These are phyloP conservation scores for Vanacampus margaritifer DNA, from an alignment of 2,113 vertebrate species.

Conservation along the genomic window DNA sequence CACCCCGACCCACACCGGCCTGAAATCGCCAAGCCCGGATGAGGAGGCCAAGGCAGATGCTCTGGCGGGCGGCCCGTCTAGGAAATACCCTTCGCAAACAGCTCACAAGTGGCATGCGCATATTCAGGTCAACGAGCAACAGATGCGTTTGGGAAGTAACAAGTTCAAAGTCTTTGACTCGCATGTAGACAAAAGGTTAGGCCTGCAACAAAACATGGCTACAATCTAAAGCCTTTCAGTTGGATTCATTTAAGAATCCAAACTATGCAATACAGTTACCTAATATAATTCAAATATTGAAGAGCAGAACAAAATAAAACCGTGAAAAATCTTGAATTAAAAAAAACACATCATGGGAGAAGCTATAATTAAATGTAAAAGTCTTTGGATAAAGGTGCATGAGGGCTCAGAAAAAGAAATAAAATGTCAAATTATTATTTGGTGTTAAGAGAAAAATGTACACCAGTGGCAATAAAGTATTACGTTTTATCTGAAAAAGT, in stretches of 20 bases:
- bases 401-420: too few relatives aligned
- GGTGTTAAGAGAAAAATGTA: too few relatives aligned
- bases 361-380: too few relatives aligned
- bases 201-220: not conserved
- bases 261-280: not conserved
- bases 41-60: conserved; percentile 55
- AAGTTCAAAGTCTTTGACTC: not conserved
- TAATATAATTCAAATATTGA: not conserved
- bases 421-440: too few relatives aligned
- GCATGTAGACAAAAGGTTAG: not conserved
- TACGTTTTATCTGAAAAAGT: too few relatives aligned
- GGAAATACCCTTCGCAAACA: conserved; percentile 40
- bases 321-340: not conserved
- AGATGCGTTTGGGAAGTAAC: conserved; percentile 1
- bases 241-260: not conserved
- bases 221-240: not conserved
- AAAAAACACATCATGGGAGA: too few relatives aligned
- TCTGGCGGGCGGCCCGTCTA: conserved; percentile 44
- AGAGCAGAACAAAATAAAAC: not conserved
- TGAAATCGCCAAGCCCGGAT: conserved; percentile 30
- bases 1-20: conserved; percentile 37
- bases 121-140: conserved; percentile 17
- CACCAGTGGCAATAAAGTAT: too few relatives aligned
- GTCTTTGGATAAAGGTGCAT: too few relatives aligned
- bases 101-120: conserved; percentile 6